Conservation (phyloP, 35 echinoderm and acorn worm species). For the Lytechinus pictus region DNA sequence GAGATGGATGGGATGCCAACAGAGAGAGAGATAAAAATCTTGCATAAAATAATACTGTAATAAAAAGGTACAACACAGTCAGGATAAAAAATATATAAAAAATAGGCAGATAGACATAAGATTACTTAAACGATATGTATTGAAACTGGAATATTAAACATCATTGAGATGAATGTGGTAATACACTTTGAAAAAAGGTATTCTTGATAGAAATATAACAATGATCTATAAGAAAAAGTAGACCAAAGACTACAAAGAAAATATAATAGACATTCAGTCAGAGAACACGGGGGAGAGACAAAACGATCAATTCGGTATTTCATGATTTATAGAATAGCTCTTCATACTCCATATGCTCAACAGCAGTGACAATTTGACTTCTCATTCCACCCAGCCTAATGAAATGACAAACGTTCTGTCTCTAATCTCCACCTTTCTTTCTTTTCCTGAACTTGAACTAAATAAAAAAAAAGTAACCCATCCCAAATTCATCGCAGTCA, state of each 20-base stretch:
- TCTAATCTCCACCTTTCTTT: background rate
- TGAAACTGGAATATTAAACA: background rate
- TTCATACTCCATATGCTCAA: background rate
- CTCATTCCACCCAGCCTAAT: slow-evolving; percentile 18
- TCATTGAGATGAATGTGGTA: background rate
- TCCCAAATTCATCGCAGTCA: background rate
- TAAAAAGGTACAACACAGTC: too few species aligned
- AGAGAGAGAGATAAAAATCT: background rate
- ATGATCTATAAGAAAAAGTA: too few species aligned
- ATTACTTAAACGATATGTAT: background rate
- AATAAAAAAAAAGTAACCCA: background rate
- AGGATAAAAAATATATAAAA: background rate
- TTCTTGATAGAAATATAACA: background rate
- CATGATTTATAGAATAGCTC: background rate
- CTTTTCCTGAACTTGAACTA: background rate
- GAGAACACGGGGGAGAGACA: background rate
- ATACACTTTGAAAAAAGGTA: background rate
- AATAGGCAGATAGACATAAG: background rate
- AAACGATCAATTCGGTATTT: background rate
- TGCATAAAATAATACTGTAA: background rate
- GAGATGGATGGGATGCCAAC: too few species aligned
- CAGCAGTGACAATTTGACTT: background rate
- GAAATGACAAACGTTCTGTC: slow-evolving; percentile 26
- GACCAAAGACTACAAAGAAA: background rate
- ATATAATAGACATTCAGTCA: background rate